Percentiles rank a stretch among this genome's conserved stretches.
Evolutionary conservation across 2,797 vertebrate species (phyloP).

Genomic region (Helostoma temminkii): DNA sequence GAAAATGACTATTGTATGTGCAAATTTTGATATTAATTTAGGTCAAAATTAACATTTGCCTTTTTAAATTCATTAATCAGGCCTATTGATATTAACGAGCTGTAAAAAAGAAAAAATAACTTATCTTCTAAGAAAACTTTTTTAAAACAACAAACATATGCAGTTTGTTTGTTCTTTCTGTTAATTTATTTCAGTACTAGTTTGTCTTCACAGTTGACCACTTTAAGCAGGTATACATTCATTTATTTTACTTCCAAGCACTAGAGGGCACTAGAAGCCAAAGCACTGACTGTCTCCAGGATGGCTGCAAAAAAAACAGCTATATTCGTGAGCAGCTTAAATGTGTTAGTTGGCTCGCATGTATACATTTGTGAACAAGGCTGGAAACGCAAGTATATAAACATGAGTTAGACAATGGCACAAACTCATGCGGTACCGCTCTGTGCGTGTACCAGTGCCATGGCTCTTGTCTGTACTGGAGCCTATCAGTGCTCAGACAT

Average conservation of each 20-base stretch:
- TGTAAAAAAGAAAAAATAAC: too few species aligned
- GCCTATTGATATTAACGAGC: neutral
- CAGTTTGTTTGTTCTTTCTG: neutral
- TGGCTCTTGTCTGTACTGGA: slow-evolving; percentile 71
- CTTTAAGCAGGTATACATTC: slow-evolving; percentile 31
- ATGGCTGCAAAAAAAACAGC: slow-evolving; percentile 39
- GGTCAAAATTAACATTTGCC: neutral
- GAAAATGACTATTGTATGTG: neutral
- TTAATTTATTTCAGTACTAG: slow-evolving; percentile 4
- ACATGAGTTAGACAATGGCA: slow-evolving; percentile 56
- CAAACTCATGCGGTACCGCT: slow-evolving; percentile 31
- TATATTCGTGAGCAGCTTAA: slow-evolving; percentile 50
- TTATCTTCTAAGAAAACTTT: too few species aligned
- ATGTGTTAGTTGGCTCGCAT: slow-evolving; percentile 59
- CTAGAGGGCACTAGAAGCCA: slow-evolving; percentile 86
- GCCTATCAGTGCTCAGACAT: slow-evolving; percentile 75
- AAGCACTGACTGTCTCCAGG: slow-evolving; percentile 56
- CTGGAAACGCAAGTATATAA: slow-evolving; percentile 56
- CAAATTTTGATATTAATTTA: slow-evolving; percentile 6
- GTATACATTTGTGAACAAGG: slow-evolving; percentile 66
- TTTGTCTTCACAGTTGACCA: slow-evolving; percentile 33
- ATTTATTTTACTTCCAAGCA: slow-evolving; percentile 54
- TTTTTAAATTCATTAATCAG: neutral
- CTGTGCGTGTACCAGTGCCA: slow-evolving; percentile 72
- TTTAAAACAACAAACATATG: too few species aligned